phyloP scores from a whole-genome alignment of 2,797 vertebrate genomes.

The Xyrichtys novacula region DNA sequence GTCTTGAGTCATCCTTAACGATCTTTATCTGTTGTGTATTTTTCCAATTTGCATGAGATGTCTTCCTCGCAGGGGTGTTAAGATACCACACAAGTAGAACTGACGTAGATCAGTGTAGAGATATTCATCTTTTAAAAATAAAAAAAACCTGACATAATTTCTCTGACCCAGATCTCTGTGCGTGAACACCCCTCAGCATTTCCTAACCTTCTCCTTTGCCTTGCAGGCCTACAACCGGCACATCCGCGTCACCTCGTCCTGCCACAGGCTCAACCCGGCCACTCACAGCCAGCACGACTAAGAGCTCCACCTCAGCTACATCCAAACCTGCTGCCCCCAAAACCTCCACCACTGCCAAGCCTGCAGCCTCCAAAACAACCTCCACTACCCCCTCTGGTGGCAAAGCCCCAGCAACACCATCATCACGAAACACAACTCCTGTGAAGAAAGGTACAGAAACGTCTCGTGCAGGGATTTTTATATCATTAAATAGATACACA shows the following conservation, averaged over 20 bases:
- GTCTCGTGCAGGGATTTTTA: neutral
- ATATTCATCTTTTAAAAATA: neutral
- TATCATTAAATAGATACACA: no score
- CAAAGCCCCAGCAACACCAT: slow-evolving; percentile 70
- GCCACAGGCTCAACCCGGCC: slow-evolving; percentile 67
- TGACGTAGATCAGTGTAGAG: neutral
- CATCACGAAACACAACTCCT: slow-evolving; percentile 75
- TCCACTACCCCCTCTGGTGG: slow-evolving; percentile 80
- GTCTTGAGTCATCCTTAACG: slow-evolving; percentile 25
- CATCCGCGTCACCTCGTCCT: slow-evolving; percentile 65
- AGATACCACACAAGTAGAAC: neutral
- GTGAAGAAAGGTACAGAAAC: slow-evolving; percentile 82
- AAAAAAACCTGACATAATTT: neutral
- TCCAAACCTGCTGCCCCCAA: slow-evolving; percentile 78
- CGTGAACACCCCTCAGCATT: neutral
- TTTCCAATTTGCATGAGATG: neutral
- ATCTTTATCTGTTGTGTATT: slow-evolving; percentile 2
- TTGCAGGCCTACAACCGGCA: slow-evolving; percentile 68
- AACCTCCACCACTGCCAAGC: slow-evolving; percentile 65
- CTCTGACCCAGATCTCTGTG: neutral
- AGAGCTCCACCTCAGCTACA: slow-evolving; percentile 69
- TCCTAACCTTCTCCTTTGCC: slow-evolving; percentile 16
- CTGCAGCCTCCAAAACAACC: slow-evolving; percentile 68
- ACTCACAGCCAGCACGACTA: slow-evolving; percentile 54
- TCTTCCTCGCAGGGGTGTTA: neutral